Base-by-base conservation (phyloP, 1,140 invertebrate species). In the Drosophila varians region DNA sequence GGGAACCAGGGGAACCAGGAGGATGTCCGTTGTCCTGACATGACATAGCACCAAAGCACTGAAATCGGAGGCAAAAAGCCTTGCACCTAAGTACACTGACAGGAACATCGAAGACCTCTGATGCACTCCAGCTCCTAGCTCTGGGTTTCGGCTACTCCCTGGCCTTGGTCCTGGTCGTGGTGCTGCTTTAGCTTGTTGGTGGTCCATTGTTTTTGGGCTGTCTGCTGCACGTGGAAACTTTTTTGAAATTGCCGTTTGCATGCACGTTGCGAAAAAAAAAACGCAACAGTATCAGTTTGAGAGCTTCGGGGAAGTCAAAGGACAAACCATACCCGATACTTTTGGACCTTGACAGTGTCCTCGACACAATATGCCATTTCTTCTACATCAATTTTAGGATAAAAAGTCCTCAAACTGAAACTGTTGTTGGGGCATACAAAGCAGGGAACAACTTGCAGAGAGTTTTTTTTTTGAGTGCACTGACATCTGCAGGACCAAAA, bases 81-180 rank as follows among this genome's bases (percentile, higher is more conserved):
- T 60, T 68, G 28, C 61, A 61, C 54, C 66, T 72, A 52, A 61
- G 45, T 46, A 55, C 36, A 69, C 31, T 48, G 53, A 48, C 28
- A 28, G 23, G 18, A 21, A 23, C 12, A 23, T 46, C 42, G 45
- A 52, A 14, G 38, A 34, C 34, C 21, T 40, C 3, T 11, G 16
- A 51, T 46, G 46, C 49, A 56, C 46, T 64, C 31, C 21, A 8
- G 18, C 26, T 16, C 36, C 36, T 14, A 11, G 28, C 9, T 31
- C 28, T 9, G 1, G 28, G 28, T 11, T 31, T 31, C 28, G 11
- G 34, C 34, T 36, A 2, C n/a, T 28, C 26, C 26, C 26, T 8
- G 12, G 34, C 2, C 8, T n/a, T 2, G 4, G 12, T 7, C 14
- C 36, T 4, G 16, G 36, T n/a, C n/a, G n/a, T n/a, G n/a, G n/a